Percentiles rank a stretch among this genome's conserved stretches.
These are phyloP conservation scores for Drosophila bocki DNA, from an alignment of 1,140 invertebrate species.

Conservation along the genomic window DNA sequence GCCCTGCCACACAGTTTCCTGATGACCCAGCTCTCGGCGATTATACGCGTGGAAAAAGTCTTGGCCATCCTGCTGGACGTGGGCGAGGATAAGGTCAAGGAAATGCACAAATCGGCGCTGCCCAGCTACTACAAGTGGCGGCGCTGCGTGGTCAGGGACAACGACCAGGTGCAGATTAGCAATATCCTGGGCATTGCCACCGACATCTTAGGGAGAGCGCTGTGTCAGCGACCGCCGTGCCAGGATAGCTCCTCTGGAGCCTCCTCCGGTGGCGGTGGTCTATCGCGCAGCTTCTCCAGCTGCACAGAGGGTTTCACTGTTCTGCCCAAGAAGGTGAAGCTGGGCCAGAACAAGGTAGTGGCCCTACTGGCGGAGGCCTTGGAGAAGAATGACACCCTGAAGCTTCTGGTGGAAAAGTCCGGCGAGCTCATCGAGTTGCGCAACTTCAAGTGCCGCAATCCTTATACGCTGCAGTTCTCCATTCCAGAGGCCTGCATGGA, in stretches of 20 bases:
- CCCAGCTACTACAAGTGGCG: slow-evolving; percentile 91
- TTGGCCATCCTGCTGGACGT: slow-evolving; percentile 92
- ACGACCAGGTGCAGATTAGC: slow-evolving; percentile 92
- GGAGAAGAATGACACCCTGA: slow-evolving; percentile 89
- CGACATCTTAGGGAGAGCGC: slow-evolving; percentile 89
- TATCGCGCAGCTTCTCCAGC: slow-evolving; percentile 78
- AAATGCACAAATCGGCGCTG: slow-evolving; percentile 88
- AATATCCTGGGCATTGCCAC: slow-evolving; percentile 92
- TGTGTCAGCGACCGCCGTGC: slow-evolving; percentile 87
- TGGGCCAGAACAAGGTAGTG: slow-evolving; percentile 92
- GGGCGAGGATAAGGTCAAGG: slow-evolving; percentile 87
- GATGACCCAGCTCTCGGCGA: slow-evolving; percentile 86
- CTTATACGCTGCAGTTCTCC: slow-evolving; percentile 92
- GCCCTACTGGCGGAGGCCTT: slow-evolving; percentile 91
- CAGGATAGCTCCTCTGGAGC: slow-evolving; percentile 55
- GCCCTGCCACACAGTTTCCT: slow-evolving; percentile 87
- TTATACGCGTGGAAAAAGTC: slow-evolving; percentile 90
- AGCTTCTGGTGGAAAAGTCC: slow-evolving; percentile 91
- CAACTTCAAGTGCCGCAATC: slow-evolving; percentile 91
- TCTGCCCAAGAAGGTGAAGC: slow-evolving; percentile 80
- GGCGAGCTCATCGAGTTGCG: slow-evolving; percentile 91
- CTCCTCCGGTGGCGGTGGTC: slow-evolving; percentile 32
- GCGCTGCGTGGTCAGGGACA: slow-evolving; percentile 90
- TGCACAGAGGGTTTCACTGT: slow-evolving; percentile 83
- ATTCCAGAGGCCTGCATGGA: slow-evolving; percentile 92